phyloP scores from a whole-genome alignment of 2,113 vertebrate species.

The Entomyzon cyanotis region DNA sequence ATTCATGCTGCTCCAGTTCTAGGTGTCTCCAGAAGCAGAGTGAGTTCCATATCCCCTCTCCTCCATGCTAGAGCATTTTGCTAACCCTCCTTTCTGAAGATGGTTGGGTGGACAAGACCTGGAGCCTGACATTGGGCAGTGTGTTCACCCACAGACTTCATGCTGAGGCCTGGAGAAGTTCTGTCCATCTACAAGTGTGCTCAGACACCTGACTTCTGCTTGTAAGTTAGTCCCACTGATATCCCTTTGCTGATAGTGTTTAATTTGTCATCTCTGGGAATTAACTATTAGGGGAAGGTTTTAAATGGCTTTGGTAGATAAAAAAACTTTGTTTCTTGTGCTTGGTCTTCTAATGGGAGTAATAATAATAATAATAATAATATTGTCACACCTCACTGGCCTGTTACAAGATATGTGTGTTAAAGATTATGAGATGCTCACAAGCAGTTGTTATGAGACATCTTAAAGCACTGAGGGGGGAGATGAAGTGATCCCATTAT shows the following conservation, averaged over 20 bases:
- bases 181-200: not conserved
- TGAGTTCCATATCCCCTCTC: not conserved
- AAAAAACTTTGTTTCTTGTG: not conserved
- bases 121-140: not conserved
- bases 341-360: not conserved
- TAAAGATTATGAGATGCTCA: not conserved
- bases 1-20: not conserved
- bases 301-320: not conserved
- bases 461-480: not conserved
- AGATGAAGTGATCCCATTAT: not conserved
- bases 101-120: not conserved
- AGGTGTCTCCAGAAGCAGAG: not conserved
- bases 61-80: not conserved
- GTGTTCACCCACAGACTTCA: not conserved
- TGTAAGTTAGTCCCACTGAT: not conserved
- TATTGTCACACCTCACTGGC: not conserved
- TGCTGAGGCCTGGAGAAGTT: not conserved
- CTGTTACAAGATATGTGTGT: not conserved
- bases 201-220: not conserved
- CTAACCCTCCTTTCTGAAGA: not conserved
- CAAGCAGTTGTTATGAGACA: not conserved
- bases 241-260: not conserved
- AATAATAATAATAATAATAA: not conserved
- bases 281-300: not conserved
- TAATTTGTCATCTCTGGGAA: not conserved